These are phyloP conservation scores for Diachasma alloeum DNA, from an alignment of 1,140 invertebrate species.

Conservation along the genomic window DNA sequence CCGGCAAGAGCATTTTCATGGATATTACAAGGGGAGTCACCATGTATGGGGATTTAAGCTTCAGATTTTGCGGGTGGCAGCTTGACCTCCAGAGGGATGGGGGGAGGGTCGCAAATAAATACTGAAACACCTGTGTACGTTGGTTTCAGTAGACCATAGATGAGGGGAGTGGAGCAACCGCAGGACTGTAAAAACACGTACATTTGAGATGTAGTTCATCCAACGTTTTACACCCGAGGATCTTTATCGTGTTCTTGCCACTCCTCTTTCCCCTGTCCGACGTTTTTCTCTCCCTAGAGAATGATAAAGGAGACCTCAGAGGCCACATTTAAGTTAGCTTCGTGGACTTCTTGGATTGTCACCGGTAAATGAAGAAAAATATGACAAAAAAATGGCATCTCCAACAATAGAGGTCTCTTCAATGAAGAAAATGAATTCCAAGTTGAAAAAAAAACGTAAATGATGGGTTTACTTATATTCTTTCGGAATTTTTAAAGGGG, in stretches of 20 bases:
- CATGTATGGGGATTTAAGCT: neutral
- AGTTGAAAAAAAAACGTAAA: neutral
- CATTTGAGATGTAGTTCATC: neutral
- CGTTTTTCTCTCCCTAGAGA: neutral
- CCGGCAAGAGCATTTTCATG: neutral
- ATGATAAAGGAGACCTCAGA: neutral
- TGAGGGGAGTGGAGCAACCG: neutral
- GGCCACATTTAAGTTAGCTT: neutral
- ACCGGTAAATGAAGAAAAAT: neutral
- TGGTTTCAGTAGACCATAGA: neutral
- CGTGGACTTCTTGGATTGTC: neutral
- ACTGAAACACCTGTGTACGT: neutral
- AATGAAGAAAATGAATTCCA: neutral
- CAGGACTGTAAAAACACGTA: neutral
- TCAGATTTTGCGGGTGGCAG: neutral
- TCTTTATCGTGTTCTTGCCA: neutral
- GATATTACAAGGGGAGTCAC: neutral
- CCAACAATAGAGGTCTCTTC: no score
- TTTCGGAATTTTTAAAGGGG: no score
- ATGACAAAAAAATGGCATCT: neutral
- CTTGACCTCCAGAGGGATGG: neutral
- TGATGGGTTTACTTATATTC: no score
- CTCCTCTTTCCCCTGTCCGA: neutral
- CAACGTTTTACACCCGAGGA: neutral
- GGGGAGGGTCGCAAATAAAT: neutral